Evolutionary conservation across 2,797 vertebrate species (phyloP).

Genomic region (Diceros bicornis): DNA sequence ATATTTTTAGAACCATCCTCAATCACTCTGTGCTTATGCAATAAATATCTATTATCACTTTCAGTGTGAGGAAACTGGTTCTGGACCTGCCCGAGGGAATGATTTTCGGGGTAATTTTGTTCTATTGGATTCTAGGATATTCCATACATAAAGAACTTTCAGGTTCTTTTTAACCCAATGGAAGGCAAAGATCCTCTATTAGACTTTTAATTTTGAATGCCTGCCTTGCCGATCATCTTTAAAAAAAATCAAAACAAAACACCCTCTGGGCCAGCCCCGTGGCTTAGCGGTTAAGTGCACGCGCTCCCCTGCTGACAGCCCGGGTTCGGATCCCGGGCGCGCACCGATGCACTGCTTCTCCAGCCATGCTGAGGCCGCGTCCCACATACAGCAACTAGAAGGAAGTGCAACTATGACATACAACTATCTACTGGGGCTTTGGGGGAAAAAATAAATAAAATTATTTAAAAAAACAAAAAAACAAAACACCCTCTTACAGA

Average conservation of each 20-base stretch:
- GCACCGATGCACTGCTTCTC: no score
- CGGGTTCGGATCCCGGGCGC: no score
- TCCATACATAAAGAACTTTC: neutral
- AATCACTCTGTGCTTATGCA: neutral
- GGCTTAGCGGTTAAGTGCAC: no score
- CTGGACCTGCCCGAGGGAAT: neutral
- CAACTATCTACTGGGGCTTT: no score
- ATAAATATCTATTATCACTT: neutral
- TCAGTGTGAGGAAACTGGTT: neutral
- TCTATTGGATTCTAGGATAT: neutral
- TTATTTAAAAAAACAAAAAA: no score
- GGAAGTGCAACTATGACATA: no score
- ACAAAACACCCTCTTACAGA: neutral
- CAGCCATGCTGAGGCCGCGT: no score
- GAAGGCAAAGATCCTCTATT: neutral
- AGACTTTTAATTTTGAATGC: slow-evolving; percentile 6
- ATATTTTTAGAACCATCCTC: neutral
- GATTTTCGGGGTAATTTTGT: neutral
- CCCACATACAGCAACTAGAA: no score
- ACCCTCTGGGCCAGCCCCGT: no score
- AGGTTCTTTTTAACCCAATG: neutral
- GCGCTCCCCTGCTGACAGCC: no score
- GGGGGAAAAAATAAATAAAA: no score
- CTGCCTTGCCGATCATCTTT: neutral
- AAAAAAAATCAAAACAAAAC: neutral